Evolutionary conservation across 2,888 invertebrate species (phyloP), one percentile per base, ranked within the genome.

Genomic region (Diaphora mendica): DNA sequence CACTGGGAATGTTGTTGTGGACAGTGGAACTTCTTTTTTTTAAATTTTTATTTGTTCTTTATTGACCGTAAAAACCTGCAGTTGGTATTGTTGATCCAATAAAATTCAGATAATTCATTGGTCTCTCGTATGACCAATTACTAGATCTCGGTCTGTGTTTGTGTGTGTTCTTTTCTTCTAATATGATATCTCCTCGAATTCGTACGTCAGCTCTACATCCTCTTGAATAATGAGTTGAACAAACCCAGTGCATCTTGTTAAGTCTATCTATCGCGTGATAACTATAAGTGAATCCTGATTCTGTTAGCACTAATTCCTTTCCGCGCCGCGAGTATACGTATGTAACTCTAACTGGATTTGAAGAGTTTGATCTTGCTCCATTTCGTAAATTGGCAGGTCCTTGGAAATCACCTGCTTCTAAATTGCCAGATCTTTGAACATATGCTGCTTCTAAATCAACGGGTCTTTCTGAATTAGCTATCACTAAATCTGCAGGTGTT

Each of bases 171-270:
- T 42, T 70, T 44, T 44, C 70, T 23, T 20, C 13, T 30, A 73
- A 11, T 15, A 73, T 42, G n/a, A 59, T 17, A 51, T 68, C 64
- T 3, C 17, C 64, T 7, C 39, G 11, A 35, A 64, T 71, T 15
- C 39, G 35, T 15, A 73, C 15, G 13, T 17, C 33, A 11, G 75
- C 77, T 8, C 51, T 74, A 64, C 79, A 79, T 8, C 75, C 75
- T 30, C 42, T 67, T 3, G 51, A 70, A 26, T 72, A 59, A n/a
- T 79, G 79, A 1, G 59, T 64, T 0, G 70, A 48, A 70, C 79
- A 79, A 3, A 68, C 30, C 79, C 79, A 77, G 39, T 55, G 35
- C 1, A 64, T 7, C 26, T 33, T 73, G 5, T 59, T 39, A 15
- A 70, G 67, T 30, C 44, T 35, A 26, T 71, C 59, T 3, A 62